These are phyloP conservation scores for Archilochus colubris DNA, from an alignment of 2,113 vertebrate species.

Conservation along the genomic window DNA sequence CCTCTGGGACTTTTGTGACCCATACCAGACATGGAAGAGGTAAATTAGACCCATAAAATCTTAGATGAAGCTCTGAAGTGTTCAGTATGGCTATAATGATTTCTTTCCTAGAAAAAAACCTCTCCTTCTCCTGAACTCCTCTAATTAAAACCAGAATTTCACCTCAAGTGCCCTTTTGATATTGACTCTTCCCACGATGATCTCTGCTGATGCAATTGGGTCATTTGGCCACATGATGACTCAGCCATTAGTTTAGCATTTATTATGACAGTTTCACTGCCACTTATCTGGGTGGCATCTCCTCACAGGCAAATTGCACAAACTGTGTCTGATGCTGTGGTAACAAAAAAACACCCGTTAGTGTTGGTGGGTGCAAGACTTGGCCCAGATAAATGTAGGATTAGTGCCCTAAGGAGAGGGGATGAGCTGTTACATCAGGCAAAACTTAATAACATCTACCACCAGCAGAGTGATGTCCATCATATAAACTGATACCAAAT, in stretches of 20 bases:
- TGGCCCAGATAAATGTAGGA: background rate
- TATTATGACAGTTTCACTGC: background rate
- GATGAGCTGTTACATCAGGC: background rate
- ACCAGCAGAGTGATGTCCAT: background rate
- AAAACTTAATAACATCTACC: background rate
- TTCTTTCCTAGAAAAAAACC: background rate
- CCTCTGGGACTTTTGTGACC: background rate
- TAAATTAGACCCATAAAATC: background rate
- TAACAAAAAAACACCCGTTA: background rate
- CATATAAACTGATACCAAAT: background rate
- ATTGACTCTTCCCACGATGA: conserved; percentile 17
- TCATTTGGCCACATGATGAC: background rate
- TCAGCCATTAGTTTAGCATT: background rate
- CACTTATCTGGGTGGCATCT: conserved; percentile 44
- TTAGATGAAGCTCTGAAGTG: background rate
- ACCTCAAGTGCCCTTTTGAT: background rate
- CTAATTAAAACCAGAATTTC: background rate
- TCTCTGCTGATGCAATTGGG: conserved; percentile 9
- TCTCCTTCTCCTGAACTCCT: background rate
- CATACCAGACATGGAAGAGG: background rate
- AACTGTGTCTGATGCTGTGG: background rate
- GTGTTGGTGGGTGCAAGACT: background rate
- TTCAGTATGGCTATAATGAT: background rate
- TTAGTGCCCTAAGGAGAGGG: background rate
- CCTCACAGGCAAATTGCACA: conserved; percentile 12